These are phyloP conservation scores for Tursiops truncatus DNA, from an alignment of 2,113 vertebrate species.

Conservation along the genomic window DNA sequence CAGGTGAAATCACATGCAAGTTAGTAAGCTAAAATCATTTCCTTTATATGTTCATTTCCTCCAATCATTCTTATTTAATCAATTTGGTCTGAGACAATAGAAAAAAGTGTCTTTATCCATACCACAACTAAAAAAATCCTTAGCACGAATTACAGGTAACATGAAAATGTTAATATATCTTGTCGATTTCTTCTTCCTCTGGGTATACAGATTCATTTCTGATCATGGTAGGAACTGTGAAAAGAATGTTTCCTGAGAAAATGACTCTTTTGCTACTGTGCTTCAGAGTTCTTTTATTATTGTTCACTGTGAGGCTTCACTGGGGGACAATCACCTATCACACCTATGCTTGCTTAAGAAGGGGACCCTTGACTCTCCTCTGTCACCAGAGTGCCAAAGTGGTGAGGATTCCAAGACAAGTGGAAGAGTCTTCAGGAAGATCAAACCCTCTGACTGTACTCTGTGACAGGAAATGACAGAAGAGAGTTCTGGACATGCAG, in stretches of 20 bases:
- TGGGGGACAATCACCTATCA: not conserved
- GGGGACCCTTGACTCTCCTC: not conserved
- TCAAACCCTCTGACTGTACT: not conserved
- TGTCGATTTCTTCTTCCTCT: not conserved
- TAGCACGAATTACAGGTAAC: not conserved
- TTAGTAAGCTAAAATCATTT: not conserved
- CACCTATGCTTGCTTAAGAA: not conserved
- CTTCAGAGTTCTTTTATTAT: not conserved
- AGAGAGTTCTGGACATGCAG: not conserved
- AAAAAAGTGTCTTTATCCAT: not conserved
- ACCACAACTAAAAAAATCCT: not conserved
- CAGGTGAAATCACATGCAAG: not conserved
- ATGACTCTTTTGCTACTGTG: not conserved
- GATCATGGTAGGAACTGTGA: not conserved
- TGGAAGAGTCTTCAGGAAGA: not conserved
- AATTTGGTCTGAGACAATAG: not conserved
- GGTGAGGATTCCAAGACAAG: not conserved
- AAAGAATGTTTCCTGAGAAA: not conserved
- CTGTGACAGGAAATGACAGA: not conserved
- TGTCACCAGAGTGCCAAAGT: accelerated
- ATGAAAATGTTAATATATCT: not conserved
- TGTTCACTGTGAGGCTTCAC: not conserved
- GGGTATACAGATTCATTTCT: not conserved
- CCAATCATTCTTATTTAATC: not conserved
- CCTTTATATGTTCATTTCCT: not conserved